Evolutionary conservation across 2,797 vertebrate genomes (phyloP).

Genomic region (Molossus alvarezi): DNA sequence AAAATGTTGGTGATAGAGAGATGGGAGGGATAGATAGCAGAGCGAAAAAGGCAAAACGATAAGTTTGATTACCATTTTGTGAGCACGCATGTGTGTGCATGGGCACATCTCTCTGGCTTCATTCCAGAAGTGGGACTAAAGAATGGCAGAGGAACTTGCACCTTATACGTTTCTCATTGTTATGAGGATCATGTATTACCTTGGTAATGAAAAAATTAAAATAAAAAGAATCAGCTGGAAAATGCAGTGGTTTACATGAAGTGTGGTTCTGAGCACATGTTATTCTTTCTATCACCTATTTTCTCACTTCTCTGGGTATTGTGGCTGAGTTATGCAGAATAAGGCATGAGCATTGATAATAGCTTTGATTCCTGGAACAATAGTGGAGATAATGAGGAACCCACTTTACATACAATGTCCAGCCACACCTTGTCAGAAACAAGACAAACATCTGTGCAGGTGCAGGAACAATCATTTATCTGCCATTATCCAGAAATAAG

Average conservation of each 20-base stretch:
- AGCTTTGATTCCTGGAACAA: slow-evolving; percentile 79
- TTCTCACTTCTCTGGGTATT: slow-evolving; percentile 61
- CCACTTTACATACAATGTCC: slow-evolving; percentile 63
- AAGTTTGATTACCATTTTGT: background rate
- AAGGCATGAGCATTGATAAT: background rate
- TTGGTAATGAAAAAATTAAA: slow-evolving; percentile 73
- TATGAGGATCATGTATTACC: slow-evolving; percentile 36
- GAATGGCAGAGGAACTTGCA: background rate
- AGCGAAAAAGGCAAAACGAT: background rate
- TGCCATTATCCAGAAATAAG: slow-evolving; percentile 56
- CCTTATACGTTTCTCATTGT: slow-evolving; percentile 50
- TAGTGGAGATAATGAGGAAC: slow-evolving; percentile 8
- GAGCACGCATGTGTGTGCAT: background rate
- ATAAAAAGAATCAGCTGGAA: slow-evolving; percentile 60
- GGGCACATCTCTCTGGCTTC: background rate
- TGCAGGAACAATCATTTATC: slow-evolving; percentile 75
- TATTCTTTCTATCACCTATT: slow-evolving; percentile 60
- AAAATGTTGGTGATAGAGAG: background rate
- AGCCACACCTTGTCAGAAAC: slow-evolving; percentile 39
- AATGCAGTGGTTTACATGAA: background rate
- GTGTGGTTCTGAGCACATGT: background rate
- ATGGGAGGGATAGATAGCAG: background rate
- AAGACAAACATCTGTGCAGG: slow-evolving; percentile 61
- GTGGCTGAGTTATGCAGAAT: slow-evolving; percentile 11
- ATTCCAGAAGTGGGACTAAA: background rate